These are phyloP conservation scores for Ectropis grisescens DNA, from an alignment of 1,140 invertebrate genomes.

Conservation along the genomic window DNA sequence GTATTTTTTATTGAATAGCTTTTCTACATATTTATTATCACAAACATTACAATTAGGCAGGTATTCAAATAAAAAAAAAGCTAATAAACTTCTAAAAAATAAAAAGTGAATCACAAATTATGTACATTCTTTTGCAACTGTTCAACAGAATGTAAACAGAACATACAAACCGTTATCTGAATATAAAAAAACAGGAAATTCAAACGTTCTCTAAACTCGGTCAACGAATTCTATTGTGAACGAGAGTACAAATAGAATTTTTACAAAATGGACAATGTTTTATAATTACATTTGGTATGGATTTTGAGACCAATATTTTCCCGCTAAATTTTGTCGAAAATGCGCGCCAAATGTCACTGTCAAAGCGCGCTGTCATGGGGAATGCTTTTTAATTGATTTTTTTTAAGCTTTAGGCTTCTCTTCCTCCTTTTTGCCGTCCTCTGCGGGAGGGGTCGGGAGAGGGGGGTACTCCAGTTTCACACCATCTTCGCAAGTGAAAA, in stretches of 20 bases:
- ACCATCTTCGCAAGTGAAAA: slow-evolving; percentile 87
- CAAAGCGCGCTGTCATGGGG: slow-evolving; percentile 6
- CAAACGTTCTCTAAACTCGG: no score
- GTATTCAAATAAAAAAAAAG: slow-evolving; percentile 65
- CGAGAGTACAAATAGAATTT: no score
- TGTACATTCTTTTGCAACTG: no score
- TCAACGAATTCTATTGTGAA: no score
- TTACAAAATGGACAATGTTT: no score
- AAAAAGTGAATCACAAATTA: slow-evolving; percentile 2
- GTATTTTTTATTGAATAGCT: slow-evolving; percentile 66
- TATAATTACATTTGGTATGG: slow-evolving; percentile 17
- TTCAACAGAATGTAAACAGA: neutral
- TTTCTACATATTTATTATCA: slow-evolving; percentile 53
- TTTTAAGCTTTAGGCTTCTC: slow-evolving; percentile 64
- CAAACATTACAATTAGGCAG: slow-evolving; percentile 51
- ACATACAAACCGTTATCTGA: slow-evolving; percentile 3
- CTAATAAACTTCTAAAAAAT: slow-evolving; percentile 58
- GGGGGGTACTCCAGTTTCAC: slow-evolving; percentile 88
- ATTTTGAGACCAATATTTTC: slow-evolving; percentile 35
- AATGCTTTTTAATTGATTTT: slow-evolving; percentile 17
- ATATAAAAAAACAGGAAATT: no score
- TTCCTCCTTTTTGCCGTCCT: slow-evolving; percentile 57
- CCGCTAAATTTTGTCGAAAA: no score
- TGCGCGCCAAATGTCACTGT: slow-evolving; percentile 1
- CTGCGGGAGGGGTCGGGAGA: slow-evolving; percentile 76